These are phyloP conservation scores for Heliconius charithonia DNA, from an alignment of 2,888 invertebrate genomes.

Conservation along the genomic window DNA sequence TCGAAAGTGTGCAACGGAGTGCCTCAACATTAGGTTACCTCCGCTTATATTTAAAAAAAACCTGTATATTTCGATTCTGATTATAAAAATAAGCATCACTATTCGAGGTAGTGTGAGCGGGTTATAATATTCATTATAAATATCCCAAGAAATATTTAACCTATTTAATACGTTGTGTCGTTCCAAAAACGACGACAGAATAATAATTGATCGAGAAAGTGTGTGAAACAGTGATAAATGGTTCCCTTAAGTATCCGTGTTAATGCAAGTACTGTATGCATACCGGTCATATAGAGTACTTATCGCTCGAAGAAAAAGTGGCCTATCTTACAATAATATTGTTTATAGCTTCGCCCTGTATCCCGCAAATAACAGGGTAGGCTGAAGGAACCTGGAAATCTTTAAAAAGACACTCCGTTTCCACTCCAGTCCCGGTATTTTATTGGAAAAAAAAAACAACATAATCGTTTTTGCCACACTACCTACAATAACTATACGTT, in stretches of 20 bases:
- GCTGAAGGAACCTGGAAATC: no score
- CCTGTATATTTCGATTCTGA: not conserved
- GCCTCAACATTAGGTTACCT: no score
- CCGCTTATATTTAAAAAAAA: not conserved
- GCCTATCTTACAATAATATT: not conserved
- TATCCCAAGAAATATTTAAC: constrained; percentile 16
- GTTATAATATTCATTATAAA: not conserved
- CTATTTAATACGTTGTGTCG: constrained; percentile 15
- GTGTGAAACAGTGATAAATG: constrained; percentile 39
- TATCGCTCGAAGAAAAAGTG: not conserved
- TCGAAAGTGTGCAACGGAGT: no score
- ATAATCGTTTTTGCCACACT: not conserved
- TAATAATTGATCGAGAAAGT: constrained; percentile 37
- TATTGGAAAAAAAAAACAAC: no score
- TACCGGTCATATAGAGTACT: constrained; percentile 2
- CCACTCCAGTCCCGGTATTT: no score
- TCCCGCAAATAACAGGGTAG: no score
- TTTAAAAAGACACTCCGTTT: no score
- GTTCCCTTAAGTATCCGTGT: constrained; percentile 24
- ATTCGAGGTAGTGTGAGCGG: not conserved
- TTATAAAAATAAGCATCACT: not conserved
- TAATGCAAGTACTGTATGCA: constrained; percentile 22
- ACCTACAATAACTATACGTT: not conserved
- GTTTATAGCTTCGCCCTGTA: no score
- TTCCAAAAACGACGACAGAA: constrained; percentile 27